Percentiles rank a stretch among this genome's conserved stretches.
phyloP scores from a whole-genome alignment of 1,140 invertebrate species.

The Ptiloglossa arizonensis region DNA sequence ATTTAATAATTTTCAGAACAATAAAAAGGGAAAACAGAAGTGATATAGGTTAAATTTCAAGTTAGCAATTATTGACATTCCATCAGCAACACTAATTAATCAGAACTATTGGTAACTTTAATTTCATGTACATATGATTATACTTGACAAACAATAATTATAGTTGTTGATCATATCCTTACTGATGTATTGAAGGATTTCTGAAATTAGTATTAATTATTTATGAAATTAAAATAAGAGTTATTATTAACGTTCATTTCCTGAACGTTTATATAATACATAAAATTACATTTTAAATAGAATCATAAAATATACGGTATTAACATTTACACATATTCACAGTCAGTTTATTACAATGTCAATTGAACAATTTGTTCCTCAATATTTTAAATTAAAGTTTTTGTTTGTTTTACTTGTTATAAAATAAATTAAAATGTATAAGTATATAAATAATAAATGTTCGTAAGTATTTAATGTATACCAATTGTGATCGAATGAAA shows the following conservation, averaged over 20 bases:
- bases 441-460: conserved; percentile 3
- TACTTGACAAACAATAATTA: conserved; percentile 42
- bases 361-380: conserved; percentile 7
- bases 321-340: conserved; percentile 26
- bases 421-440: conserved; percentile 7
- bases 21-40: conserved; percentile 78
- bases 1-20: conserved; percentile 74
- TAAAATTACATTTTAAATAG: conserved; percentile 17
- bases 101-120: conserved; percentile 68
- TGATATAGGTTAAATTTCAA: conserved; percentile 63
- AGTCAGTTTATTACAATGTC: conserved; percentile 1
- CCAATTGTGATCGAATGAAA: background rate
- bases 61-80: conserved; percentile 74
- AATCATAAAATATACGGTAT: conserved; percentile 28
- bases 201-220: conserved; percentile 72
- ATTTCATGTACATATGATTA: conserved; percentile 74
- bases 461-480: conserved; percentile 12
- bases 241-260: conserved; percentile 50
- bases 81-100: conserved; percentile 67
- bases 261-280: conserved; percentile 32
- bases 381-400: conserved; percentile 10
- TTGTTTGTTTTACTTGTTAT: conserved; percentile 13
- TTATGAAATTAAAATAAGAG: conserved; percentile 72
- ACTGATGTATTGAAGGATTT: conserved; percentile 65
- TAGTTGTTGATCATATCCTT: conserved; percentile 48